Base-by-base conservation (phyloP, 2,797 vertebrate genomes). In the Platyrinchus mystaceus region DNA sequence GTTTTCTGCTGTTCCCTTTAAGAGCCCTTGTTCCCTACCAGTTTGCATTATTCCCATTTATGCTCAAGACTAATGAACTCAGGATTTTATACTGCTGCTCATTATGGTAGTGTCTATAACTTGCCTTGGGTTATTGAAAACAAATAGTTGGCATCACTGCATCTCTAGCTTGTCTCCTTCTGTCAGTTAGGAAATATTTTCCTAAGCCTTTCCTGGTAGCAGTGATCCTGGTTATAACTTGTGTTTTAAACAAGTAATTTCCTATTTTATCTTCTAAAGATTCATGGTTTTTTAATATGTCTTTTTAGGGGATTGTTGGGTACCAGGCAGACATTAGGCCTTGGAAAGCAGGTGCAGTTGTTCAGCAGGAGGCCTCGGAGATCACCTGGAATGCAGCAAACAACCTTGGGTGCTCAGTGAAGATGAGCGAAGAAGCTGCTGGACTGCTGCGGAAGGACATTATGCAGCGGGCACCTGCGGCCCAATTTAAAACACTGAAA, bases 291-390 rank as follows among this genome's bases (percentile, higher is more conserved):
- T 86, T 3, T 89, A n/a, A 4, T 89, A 7, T 83, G 5, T 77
- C 6, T 86, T 16, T 85, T 9, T 78, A 98, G 98, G 41, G 41
- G 15, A n/a, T n/a, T n/a, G n/a, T n/a, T n/a, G n/a, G n/a, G n/a
- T n/a, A n/a, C n/a, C n/a, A n/a, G n/a, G n/a, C n/a, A n/a, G n/a
- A n/a, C n/a, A n/a, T n/a, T n/a, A n/a, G n/a, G n/a, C n/a, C n/a
- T n/a, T n/a, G n/a, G n/a, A n/a, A n/a, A n/a, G n/a, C n/a, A n/a
- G n/a, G n/a, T n/a, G n/a, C n/a, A n/a, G n/a, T n/a, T n/a, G n/a
- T n/a, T n/a, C n/a, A n/a, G n/a, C n/a, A n/a, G n/a, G n/a, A n/a
- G n/a, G n/a, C n/a, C n/a, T n/a, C n/a, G n/a, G n/a, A n/a, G n/a
- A n/a, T n/a, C n/a, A n/a, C n/a, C n/a, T n/a, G n/a, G n/a, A n/a